Evolutionary conservation across 2,888 invertebrate species (phyloP), one percentile per base, ranked within the genome.

Genomic region (Flexamia atlantica): DNA sequence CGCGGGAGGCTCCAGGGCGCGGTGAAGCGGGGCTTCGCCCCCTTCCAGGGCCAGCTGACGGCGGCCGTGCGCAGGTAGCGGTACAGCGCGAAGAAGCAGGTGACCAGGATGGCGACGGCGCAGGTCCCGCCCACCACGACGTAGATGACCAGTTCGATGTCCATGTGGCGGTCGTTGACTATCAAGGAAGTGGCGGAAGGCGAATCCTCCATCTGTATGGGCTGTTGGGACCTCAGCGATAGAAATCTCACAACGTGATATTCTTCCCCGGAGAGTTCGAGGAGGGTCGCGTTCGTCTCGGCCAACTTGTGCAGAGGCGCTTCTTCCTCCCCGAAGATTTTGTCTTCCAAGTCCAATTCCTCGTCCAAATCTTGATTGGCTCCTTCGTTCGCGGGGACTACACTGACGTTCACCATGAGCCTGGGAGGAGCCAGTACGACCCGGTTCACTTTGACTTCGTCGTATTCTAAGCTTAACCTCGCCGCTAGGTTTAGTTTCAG

Each of bases 251-350:
- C 88, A n/a, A 90, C 88, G 84, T 88, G 88, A 84, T 89, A 89
- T 84, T 89, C 89, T 83, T 89, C 88, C 10, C 89, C 89, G 10
- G 88, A 88, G n/a, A 89, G 86, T 85, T 89, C 89, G 74, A 89
- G 85, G 25, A 89, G 84, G 25, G 89, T 89, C 12, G 89, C 88
- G 85, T 89, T 89, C 0, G 88, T 88, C 83, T 88, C 88, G 7
- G 89, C 89, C 50, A 89, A 85, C 84, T 87, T 88, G 82, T 89
- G 88, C 32, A 88, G 84, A 0, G 88, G 88, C 1, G 87, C 88
- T 82, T 88, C 88, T 82, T 88, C 88, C 80, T 87, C 86, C 30
- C 86, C 86, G 25, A 86, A 86, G 20, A 86, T 84, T 72, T 83
- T 85, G 30, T 87, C 87, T 23, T 87, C 86, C 23, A 87, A 81